Evolutionary conservation across 2,888 invertebrate genomes (phyloP).

Genomic region (Agonopterix alstromeriana): DNA sequence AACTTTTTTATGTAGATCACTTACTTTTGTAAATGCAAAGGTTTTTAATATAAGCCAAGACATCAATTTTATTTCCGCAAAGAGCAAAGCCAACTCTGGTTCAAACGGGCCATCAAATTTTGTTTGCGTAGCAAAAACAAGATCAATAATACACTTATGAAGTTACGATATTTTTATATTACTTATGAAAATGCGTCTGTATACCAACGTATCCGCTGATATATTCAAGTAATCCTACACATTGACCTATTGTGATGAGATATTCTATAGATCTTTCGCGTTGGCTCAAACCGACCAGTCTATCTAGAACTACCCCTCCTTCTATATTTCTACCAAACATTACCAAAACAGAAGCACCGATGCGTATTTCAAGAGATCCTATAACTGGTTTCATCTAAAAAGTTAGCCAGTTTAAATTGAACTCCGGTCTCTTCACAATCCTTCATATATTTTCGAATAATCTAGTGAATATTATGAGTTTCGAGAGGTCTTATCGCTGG

Average conservation of each 20-base stretch:
- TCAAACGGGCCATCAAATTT: too few species aligned
- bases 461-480: slow-evolving; percentile 4
- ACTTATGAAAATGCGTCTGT: slow-evolving; percentile 11
- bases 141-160: neutral
- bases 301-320: slow-evolving; percentile 20
- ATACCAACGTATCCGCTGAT: slow-evolving; percentile 15
- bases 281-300: slow-evolving; percentile 25
- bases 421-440: slow-evolving; percentile 9
- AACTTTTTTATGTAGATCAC: too few species aligned
- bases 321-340: slow-evolving; percentile 9
- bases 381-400: slow-evolving; percentile 26
- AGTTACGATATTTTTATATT: slow-evolving; percentile 5
- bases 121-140: neutral
- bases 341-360: slow-evolving; percentile 7
- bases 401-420: slow-evolving; percentile 26
- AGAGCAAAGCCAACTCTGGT: too few species aligned
- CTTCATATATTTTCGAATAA: neutral
- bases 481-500: slow-evolving; percentile 10
- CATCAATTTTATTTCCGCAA: too few species aligned
- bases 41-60: too few species aligned
- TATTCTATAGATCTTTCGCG: slow-evolving; percentile 33
- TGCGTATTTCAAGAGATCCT: slow-evolving; percentile 19
- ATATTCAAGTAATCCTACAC: slow-evolving; percentile 33
- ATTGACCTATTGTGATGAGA: slow-evolving; percentile 30
- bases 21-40: too few species aligned